Evolutionary conservation across 2,113 vertebrate species (phyloP).

Genomic region (Cyphomyrus discorhynchus): DNA sequence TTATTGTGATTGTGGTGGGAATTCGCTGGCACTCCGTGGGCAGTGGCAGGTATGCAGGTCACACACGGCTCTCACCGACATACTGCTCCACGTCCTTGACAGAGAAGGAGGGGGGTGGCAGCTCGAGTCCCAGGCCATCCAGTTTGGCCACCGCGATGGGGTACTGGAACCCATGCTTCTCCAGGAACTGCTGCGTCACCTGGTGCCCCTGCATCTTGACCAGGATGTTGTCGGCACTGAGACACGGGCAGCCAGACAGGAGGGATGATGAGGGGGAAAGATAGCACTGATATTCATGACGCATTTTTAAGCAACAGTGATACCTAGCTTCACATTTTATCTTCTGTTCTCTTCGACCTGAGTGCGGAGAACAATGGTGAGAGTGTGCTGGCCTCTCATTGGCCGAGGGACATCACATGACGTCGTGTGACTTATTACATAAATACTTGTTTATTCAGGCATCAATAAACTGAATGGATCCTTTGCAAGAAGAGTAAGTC

Average conservation of each 20-base stretch:
- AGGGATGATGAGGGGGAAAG: neutral
- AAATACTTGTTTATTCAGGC: neutral
- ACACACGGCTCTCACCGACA: constrained; percentile 69
- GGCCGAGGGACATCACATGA: neutral
- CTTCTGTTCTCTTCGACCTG: neutral
- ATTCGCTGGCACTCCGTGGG: neutral
- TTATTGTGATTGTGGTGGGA: neutral
- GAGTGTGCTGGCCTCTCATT: neutral
- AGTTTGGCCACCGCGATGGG: constrained; percentile 80
- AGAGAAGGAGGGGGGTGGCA: constrained; percentile 79
- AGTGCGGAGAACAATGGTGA: neutral
- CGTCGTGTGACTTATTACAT: neutral
- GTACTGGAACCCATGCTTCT: constrained; percentile 86
- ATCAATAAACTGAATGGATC: neutral
- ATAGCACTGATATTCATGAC: neutral
- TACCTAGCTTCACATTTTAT: neutral
- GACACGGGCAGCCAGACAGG: neutral
- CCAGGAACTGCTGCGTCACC: constrained; percentile 83
- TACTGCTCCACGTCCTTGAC: constrained; percentile 89
- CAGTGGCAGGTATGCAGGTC: neutral
- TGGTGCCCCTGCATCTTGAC: constrained; percentile 85
- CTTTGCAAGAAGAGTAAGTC: neutral
- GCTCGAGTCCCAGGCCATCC: constrained; percentile 85
- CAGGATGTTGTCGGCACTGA: constrained; percentile 84
- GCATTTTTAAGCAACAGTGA: neutral